phyloP scores from a whole-genome alignment of 92 coral and sea anemone genomes.

The Phenganax stokvisi region DNA sequence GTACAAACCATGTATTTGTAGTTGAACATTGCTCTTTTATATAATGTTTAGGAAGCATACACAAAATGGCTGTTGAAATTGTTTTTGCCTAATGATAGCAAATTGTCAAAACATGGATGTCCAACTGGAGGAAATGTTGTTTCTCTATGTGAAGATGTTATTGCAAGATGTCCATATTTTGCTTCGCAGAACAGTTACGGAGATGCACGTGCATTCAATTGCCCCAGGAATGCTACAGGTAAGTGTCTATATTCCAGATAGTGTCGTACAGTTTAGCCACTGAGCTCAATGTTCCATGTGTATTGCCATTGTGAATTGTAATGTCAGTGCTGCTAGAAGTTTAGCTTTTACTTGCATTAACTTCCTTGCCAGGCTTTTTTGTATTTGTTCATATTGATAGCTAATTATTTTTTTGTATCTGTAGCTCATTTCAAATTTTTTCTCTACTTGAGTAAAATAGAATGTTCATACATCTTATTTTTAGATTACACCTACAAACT shows the following conservation, averaged over 20 bases:
- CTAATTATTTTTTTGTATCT: too few species aligned
- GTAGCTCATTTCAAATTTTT: too few species aligned
- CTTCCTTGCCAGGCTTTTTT: too few species aligned
- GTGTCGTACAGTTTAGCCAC: neutral
- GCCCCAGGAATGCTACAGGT: neutral
- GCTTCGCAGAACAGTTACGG: slow-evolving; percentile 26
- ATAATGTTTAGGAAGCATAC: slow-evolving; percentile 17
- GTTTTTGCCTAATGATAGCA: neutral
- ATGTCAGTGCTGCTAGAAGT: too few species aligned
- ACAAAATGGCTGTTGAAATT: slow-evolving; percentile 28
- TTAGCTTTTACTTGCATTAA: too few species aligned
- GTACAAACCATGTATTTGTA: neutral
- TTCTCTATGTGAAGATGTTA: neutral
- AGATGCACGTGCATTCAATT: slow-evolving; percentile 29
- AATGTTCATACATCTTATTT: too few species aligned
- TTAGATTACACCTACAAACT: too few species aligned
- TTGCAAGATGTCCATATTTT: slow-evolving; percentile 35
- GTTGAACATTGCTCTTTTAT: neutral
- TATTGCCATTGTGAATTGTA: neutral
- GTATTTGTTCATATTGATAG: too few species aligned
- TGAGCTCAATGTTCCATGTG: neutral
- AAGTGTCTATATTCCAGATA: neutral
- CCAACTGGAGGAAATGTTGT: neutral
- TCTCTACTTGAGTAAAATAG: too few species aligned
- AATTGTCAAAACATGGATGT: neutral